Evolutionary conservation across 2,113 vertebrate species (phyloP), one percentile per base, ranked within the genome.

Genomic region (Nibea albiflora): DNA sequence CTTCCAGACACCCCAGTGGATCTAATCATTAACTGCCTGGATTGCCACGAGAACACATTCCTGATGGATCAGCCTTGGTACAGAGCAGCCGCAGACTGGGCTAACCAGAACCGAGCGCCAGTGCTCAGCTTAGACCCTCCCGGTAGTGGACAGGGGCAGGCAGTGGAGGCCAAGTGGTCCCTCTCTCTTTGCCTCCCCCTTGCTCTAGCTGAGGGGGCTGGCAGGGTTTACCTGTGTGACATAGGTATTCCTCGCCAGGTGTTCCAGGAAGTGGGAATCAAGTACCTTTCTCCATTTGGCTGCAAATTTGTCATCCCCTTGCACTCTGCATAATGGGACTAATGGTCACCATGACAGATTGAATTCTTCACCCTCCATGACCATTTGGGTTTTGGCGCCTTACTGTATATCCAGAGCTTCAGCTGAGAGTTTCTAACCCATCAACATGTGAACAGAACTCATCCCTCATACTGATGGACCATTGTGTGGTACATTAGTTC

Each of bases 291-390:
- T 0, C 98, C 98, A 11, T 99, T 99, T 0, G 98, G 98, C 73
- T 98, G 97, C 94, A 99, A 99, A 88, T 99, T 99, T 0, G 98
- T 99, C 90, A 98, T 99, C 83, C 98, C 98, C 0, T 88, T 99
- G 84, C 98, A 99, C 73, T 96, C 97, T 16, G 95, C 96, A 19
- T 99, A 97, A 90, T 4, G 12, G 65, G 65, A 75, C 42, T 28
- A 52, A 56, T 53, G 22, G 28, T 67, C 22, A 22, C 17, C 66
- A 19, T 12, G 65, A 74, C 61, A 57, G 19, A 68, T 63, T 65
- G 39, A 80, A 70, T 62, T 46, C 70, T 71, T 88, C 62, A 85
- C 67, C 60, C 49, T 72, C 72, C 80, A 63, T 79, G 56, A 81
- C 84, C 56, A 2, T 85, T 79, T 81, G 49, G 78, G 68, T 87